Evolutionary conservation across 2,888 invertebrate species (phyloP), one percentile per base, ranked within the genome.

Genomic region (Chrysopilus asiliformis): DNA sequence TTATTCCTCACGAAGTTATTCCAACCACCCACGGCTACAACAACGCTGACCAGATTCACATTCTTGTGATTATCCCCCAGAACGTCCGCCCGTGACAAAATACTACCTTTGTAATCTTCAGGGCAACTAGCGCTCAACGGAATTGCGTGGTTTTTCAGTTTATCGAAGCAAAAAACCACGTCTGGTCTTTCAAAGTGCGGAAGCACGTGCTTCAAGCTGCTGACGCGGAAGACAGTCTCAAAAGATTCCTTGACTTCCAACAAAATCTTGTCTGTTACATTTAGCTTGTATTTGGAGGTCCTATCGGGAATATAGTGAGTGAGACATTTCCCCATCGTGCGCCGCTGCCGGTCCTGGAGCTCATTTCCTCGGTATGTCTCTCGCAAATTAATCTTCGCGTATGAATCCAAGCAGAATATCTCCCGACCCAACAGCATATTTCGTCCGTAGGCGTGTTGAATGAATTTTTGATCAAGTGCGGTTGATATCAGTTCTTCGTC

Each of bases 151-250:
- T 58, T 60, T 9, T 69, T 70, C 19, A 56, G 48, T 20, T 52
- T 54, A 50, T 76, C 67, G 48, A 74, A 66, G 46, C 74, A 74
- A 36, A 78, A 50, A 13, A 80, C 60, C 18, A 79, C 52, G 57
- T 79, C 77, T 64, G 74, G 68, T 56, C 70, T 68, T 45, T 70
- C 65, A 52, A 71, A 76, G 49, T 84, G 80, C 7, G 83, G 76
- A 43, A 85, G 52, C 42, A 83, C 58, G 53, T 79, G 78, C 36
- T 57, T 58, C 3, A 63, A 45, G 0, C 69, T 57, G 14, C 60
- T 50, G 5, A 68, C 66, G 2, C 70, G 70, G 25, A 74, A 58
- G n/a, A 66, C 49, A 26, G 62, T 54, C 40, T 58, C 58, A 4
- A 73, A 46, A 0, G 61, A 50, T 34, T 68, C 68, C n/a, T 67